A percentile compares a stretch with the other conserved stretches of the same genome.
phyloP scores from a whole-genome alignment of 2,888 invertebrate genomes.

The Lithophane semibrunnea region DNA sequence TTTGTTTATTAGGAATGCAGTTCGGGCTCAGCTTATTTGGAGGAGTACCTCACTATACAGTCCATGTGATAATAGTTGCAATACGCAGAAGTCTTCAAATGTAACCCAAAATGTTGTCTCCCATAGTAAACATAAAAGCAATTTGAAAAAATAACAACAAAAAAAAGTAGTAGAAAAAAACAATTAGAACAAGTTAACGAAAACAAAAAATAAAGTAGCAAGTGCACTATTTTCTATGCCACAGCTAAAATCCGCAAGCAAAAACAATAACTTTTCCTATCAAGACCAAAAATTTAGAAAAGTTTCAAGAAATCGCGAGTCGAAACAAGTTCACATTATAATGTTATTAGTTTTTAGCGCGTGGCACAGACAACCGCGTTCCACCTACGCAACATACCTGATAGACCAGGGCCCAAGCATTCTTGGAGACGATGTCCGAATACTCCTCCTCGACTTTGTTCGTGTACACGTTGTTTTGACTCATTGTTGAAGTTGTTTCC shows the following conservation, averaged over 20 bases:
- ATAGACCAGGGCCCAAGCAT: slow-evolving; percentile 93
- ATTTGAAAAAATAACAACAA: background rate
- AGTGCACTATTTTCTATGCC: slow-evolving; percentile 46
- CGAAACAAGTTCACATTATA: slow-evolving; percentile 22
- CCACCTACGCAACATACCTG: slow-evolving; percentile 90
- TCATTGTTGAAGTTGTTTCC: slow-evolving; percentile 58
- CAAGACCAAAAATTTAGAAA: slow-evolving; percentile 9
- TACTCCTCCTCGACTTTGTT: slow-evolving; percentile 93
- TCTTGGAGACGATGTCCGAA: slow-evolving; percentile 92
- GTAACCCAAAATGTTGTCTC: background rate
- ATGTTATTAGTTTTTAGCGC: slow-evolving; percentile 70
- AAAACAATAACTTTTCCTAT: slow-evolving; percentile 5
- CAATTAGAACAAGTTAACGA: background rate
- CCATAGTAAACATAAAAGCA: background rate
- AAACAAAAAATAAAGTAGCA: slow-evolving; percentile 33
- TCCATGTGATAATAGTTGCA: background rate
- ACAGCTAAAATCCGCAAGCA: slow-evolving; percentile 46
- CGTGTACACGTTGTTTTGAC: slow-evolving; percentile 67
- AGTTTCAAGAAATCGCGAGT: slow-evolving; percentile 38
- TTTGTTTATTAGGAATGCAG: background rate
- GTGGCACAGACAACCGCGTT: slow-evolving; percentile 76
- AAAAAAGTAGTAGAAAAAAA: background rate
- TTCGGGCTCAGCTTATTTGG: background rate
- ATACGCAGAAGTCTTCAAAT: background rate
- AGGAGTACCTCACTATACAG: background rate